phyloP scores from a whole-genome alignment of 2,113 vertebrate genomes.

The Daboia siamensis region DNA sequence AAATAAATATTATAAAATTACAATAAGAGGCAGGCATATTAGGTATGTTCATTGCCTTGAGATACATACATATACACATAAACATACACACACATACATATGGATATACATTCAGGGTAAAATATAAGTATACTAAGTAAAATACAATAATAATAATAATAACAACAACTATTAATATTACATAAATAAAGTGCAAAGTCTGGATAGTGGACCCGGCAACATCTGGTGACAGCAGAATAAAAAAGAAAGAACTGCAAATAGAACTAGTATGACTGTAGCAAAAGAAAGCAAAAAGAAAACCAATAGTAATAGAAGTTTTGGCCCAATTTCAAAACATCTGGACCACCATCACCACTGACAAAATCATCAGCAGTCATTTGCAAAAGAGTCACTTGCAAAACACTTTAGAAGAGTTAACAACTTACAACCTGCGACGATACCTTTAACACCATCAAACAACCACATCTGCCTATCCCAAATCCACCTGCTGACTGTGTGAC shows the following conservation, averaged over 20 bases:
- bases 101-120: background rate
- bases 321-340: background rate
- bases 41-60: background rate
- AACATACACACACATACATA: background rate
- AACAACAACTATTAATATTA: background rate
- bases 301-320: background rate
- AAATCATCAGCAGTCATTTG: background rate
- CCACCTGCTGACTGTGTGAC: background rate
- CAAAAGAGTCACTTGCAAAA: background rate
- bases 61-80: background rate
- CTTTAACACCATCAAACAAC: background rate
- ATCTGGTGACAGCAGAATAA: background rate
- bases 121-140: background rate
- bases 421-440: background rate
- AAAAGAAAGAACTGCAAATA: background rate
- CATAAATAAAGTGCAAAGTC: background rate
- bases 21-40: slow-evolving; percentile 3
- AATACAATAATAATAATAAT: background rate
- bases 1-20: slow-evolving; percentile 35
- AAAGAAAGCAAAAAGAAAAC: background rate
- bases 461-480: background rate
- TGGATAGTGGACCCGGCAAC: background rate
- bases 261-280: background rate
- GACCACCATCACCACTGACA: background rate
- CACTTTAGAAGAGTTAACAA: background rate